Evolutionary conservation across 2,113 vertebrate genomes (phyloP).

Genomic region (Nothocercus julius): DNA sequence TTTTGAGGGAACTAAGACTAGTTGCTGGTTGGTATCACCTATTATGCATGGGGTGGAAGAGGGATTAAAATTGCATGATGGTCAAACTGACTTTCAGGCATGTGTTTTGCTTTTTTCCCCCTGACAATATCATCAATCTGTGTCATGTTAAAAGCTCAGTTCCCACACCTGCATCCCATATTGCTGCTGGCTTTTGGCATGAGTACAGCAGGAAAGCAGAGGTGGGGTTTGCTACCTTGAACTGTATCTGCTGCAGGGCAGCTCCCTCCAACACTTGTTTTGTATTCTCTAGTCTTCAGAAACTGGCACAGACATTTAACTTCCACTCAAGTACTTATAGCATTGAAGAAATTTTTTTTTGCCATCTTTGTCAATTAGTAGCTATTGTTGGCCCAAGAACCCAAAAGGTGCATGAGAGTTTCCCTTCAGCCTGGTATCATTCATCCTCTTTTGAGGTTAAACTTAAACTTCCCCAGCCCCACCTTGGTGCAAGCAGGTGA

Average conservation of each 20-base stretch:
- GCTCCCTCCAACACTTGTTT: background rate
- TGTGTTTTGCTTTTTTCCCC: no score
- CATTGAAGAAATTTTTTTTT: background rate
- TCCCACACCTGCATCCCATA: background rate
- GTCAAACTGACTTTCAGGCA: background rate
- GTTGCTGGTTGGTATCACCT: background rate
- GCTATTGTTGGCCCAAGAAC: background rate
- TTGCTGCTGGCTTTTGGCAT: background rate
- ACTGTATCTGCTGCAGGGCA: background rate
- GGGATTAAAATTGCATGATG: background rate
- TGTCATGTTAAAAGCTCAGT: background rate
- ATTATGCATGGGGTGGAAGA: background rate
- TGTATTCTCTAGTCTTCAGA: fast-evolving
- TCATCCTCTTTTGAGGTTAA: background rate
- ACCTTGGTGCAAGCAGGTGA: background rate
- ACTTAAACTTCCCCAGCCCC: background rate
- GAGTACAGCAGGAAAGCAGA: background rate
- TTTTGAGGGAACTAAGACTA: background rate
- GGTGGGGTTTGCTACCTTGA: background rate
- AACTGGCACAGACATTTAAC: background rate
- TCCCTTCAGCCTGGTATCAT: background rate
- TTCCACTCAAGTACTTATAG: fast-evolving
- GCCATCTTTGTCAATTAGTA: background rate
- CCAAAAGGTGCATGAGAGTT: background rate
- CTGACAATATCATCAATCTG: background rate